Conservation (phyloP, 2,797 vertebrate genomes). For the Scyliorhinus canicula region DNA sequence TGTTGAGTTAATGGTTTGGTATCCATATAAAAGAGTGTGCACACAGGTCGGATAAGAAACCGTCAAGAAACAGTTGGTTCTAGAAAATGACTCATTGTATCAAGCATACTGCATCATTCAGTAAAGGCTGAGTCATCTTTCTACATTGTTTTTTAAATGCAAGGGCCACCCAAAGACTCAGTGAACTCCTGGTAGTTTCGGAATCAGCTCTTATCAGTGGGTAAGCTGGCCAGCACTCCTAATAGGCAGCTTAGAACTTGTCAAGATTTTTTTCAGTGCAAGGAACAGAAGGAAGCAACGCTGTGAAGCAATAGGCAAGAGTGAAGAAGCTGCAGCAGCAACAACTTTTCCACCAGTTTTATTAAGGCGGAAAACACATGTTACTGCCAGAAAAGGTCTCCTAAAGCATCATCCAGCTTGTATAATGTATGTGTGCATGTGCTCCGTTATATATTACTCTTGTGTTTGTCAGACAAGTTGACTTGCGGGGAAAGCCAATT, state of each 20-base stretch:
- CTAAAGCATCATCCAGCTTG: not conserved
- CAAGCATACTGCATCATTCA: not conserved
- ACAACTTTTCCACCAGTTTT: not conserved
- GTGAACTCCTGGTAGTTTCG: not conserved
- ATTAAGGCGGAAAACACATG: not conserved
- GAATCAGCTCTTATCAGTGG: not conserved
- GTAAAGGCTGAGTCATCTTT: not conserved
- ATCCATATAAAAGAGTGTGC: not conserved
- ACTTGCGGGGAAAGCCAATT: not conserved
- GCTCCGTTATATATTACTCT: not conserved
- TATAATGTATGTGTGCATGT: not conserved
- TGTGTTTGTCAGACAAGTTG: not conserved
- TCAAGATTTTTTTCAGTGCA: not conserved
- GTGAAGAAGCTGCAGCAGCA: not conserved
- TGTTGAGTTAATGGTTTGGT: not conserved
- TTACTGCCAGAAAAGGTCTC: not conserved
- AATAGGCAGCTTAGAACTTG: not conserved
- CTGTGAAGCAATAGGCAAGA: not conserved
- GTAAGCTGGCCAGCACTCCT: not conserved
- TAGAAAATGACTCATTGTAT: not conserved
- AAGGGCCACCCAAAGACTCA: no score
- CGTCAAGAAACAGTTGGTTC: not conserved
- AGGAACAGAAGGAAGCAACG: not conserved
- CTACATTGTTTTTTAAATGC: not conserved
- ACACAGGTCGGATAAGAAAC: not conserved